Evolutionary conservation across 2,113 vertebrate genomes (phyloP).

Genomic region (Vireo altiloquus): DNA sequence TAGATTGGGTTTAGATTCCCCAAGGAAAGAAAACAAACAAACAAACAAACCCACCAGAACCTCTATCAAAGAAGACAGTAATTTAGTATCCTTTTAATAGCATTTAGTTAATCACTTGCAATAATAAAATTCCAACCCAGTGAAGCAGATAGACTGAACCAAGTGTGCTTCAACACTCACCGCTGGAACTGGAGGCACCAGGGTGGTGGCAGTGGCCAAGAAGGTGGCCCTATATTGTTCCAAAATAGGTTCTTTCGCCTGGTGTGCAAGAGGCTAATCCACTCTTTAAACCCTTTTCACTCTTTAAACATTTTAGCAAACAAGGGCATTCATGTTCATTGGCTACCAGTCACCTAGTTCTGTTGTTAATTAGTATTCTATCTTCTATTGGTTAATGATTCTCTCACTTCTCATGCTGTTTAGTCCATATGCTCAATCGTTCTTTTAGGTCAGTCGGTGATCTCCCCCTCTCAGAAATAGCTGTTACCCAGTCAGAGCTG

Average conservation of each 20-base stretch:
- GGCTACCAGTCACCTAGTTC: background rate
- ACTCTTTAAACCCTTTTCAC: background rate
- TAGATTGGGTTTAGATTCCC: background rate
- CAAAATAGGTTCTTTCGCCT: background rate
- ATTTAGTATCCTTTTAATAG: background rate
- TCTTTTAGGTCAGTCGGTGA: background rate
- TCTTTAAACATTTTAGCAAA: background rate
- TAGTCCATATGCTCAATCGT: background rate
- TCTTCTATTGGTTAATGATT: background rate
- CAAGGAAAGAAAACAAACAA: background rate
- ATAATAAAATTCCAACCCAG: background rate
- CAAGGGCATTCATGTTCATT: background rate
- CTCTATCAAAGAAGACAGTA: background rate
- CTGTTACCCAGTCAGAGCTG: background rate
- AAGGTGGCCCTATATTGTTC: background rate
- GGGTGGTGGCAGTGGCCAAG: fast-evolving
- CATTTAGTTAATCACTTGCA: background rate
- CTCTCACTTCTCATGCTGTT: background rate
- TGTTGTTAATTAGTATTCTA: background rate
- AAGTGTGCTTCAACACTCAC: background rate
- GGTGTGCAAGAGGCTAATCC: background rate
- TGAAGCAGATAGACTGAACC: background rate
- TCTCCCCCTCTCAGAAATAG: background rate
- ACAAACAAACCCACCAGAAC: background rate
- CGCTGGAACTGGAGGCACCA: background rate